Base-by-base conservation (phyloP, 2,888 invertebrate genomes). In the Papilio demoleus region DNA sequence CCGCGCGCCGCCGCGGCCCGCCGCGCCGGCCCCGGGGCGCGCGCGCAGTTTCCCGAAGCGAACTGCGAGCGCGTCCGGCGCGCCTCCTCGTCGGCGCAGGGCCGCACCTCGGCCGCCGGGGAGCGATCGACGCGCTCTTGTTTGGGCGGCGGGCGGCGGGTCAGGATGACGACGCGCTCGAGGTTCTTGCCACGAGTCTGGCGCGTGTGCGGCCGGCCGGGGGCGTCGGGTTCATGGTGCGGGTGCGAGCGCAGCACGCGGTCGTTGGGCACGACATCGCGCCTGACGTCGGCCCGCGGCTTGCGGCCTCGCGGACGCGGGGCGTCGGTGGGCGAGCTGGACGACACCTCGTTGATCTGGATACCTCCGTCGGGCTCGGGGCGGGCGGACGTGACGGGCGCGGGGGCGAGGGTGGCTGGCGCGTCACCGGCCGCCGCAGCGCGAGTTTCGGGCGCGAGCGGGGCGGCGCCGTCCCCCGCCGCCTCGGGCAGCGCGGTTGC, bases 271-370 rank as follows among this genome's bases (percentile, higher is more conserved):
- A 78, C 77, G 64, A 79, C 71, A 6, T 83, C 84, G 6, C 79
- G 81, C 6, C 78, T 77, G 1, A 70, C 65, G 22, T 86, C 86
- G 1, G 73, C 67, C 14, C 83, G 81, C 3, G 79, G 75, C 0
- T 84, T 81, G 0, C 90, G 81, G 0, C 84, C 87, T 63, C 88
- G 86, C 4, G 81, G 70, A 4, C 83, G 79, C 53, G 91, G 87
- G 0, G 78, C 86, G 50, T 92, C 90, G n/a, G 91, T 90, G 9
- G 93, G 92, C 53, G 94, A 94, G 75, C 94, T 94, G 0, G 95
- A 95, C 1, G 95, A 95, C 19, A 95, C 94, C 82, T 95, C 95
- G 81, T 95, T 94, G 73, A 95, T 95, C 84, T 95, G 95, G 53
- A 95, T 94, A 40, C 91, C 86, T 72, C 91, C 93, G 71, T 87